Conservation (phyloP, 2,888 invertebrate species). For the Zaprionus obscuricornis region DNA sequence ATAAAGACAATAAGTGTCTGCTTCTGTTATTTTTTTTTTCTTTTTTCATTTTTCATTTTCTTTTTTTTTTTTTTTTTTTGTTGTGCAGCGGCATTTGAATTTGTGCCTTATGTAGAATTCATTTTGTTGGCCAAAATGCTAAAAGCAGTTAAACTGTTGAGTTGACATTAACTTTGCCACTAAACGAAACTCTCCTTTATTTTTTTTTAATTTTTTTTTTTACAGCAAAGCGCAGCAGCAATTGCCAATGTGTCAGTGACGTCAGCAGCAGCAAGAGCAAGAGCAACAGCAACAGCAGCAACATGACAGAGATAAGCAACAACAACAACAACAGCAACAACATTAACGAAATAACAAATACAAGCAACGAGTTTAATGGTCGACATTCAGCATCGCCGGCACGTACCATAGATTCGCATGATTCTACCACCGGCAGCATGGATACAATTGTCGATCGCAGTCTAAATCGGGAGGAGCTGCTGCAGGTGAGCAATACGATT, state of each 20-base stretch:
- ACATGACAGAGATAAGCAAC: constrained; percentile 47
- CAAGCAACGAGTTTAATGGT: constrained; percentile 49
- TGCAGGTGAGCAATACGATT: constrained; percentile 72
- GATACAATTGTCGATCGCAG: constrained; percentile 82
- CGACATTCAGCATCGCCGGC: constrained; percentile 82
- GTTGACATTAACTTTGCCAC: constrained; percentile 7
- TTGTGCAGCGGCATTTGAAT: too few species aligned
- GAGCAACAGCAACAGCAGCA: constrained; percentile 6
- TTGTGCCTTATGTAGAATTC: too few species aligned
- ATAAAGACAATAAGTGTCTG: too few species aligned
- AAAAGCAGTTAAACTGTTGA: too few species aligned
- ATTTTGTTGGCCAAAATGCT: too few species aligned
- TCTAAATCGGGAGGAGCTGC: constrained; percentile 64
- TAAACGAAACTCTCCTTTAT: not conserved
- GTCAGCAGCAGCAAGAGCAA: constrained; percentile 2
- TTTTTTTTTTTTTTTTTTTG: too few species aligned
- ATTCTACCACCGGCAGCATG: constrained; percentile 82
- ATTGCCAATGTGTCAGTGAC: constrained; percentile 46
- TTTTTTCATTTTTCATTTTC: too few species aligned
- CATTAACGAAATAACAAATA: too few species aligned
- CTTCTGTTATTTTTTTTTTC: too few species aligned
- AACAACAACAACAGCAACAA: constrained; percentile 25
- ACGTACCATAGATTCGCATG: constrained; percentile 82
- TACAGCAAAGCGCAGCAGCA: too few species aligned
- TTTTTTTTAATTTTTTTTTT: not conserved